These are phyloP conservation scores for Anthopleura sola DNA, from an alignment of 64 coral and sea anemone genomes.

Conservation along the genomic window DNA sequence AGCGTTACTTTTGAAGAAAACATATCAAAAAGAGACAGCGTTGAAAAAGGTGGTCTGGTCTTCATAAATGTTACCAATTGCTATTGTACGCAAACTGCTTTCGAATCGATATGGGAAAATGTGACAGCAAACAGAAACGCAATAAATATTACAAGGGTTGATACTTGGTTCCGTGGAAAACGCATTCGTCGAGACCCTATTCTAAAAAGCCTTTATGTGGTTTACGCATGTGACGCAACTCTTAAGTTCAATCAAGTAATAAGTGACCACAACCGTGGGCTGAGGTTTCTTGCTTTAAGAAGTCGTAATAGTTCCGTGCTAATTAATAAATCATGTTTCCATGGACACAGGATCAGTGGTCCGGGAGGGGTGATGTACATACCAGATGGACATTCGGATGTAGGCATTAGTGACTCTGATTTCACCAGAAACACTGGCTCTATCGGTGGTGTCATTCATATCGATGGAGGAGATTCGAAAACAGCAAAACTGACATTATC, in stretches of 20 bases:
- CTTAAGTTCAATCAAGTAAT: background rate
- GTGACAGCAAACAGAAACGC: background rate
- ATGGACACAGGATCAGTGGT: background rate
- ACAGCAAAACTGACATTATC: background rate
- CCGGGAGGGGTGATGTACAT: slow-evolving; percentile 8
- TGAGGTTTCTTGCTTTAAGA: background rate
- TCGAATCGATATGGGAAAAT: background rate
- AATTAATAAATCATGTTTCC: background rate
- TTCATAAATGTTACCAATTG: background rate
- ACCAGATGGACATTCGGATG: background rate
- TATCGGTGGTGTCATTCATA: background rate
- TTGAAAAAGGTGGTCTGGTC: background rate
- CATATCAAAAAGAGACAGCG: background rate
- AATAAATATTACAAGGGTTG: background rate
- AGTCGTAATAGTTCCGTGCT: background rate
- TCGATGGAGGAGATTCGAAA: background rate
- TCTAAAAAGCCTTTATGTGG: background rate
- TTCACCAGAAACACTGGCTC: background rate
- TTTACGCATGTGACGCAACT: background rate
- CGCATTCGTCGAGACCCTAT: background rate
- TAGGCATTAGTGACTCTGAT: background rate
- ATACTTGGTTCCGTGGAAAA: background rate
- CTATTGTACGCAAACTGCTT: background rate
- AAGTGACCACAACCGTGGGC: background rate
- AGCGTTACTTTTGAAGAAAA: background rate